These are phyloP conservation scores for Halocynthia aurantium DNA, from an alignment of 23 tunicate species.

Conservation along the genomic window DNA sequence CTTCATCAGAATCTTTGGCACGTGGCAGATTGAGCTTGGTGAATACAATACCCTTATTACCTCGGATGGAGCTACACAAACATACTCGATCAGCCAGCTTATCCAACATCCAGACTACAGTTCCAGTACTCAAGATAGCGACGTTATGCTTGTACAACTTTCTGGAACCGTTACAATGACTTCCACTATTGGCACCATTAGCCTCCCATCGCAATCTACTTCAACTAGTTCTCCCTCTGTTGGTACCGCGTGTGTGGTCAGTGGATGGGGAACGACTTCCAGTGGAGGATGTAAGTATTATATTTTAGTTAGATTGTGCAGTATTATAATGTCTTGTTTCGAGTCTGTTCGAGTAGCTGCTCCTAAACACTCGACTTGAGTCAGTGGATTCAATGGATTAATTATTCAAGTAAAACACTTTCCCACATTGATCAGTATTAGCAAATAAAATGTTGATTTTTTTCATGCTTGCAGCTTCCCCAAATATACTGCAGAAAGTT, in stretches of 20 bases:
- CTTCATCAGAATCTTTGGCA: neutral
- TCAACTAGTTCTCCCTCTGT: slow-evolving; percentile 43
- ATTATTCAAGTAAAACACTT: neutral
- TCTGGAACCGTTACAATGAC: slow-evolving; percentile 18
- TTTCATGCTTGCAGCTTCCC: slow-evolving; percentile 34
- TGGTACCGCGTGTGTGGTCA: slow-evolving; percentile 51
- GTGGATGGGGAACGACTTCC: slow-evolving; percentile 86
- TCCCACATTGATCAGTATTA: neutral
- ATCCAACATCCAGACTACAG: slow-evolving; percentile 68
- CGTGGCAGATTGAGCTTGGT: slow-evolving; percentile 37
- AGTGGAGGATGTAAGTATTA: slow-evolving; percentile 45
- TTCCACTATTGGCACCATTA: slow-evolving; percentile 30
- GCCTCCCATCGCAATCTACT: slow-evolving; percentile 30
- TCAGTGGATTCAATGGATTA: too few species aligned
- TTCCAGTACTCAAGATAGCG: slow-evolving; percentile 43
- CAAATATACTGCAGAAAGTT: slow-evolving; percentile 39
- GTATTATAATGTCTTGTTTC: neutral
- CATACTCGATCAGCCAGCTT: slow-evolving; percentile 30
- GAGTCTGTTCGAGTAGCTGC: neutral
- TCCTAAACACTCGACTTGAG: neutral
- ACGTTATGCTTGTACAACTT: slow-evolving; percentile 72
- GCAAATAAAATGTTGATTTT: neutral
- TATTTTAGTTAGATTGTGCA: neutral
- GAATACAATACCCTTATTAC: slow-evolving; percentile 44
- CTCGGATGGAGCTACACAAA: slow-evolving; percentile 68